A percentile compares a stretch with the other conserved stretches of the same genome.
These are phyloP conservation scores for Dugesia japonica DNA, from an alignment of 2,888 invertebrate species.

Conservation along the genomic window DNA sequence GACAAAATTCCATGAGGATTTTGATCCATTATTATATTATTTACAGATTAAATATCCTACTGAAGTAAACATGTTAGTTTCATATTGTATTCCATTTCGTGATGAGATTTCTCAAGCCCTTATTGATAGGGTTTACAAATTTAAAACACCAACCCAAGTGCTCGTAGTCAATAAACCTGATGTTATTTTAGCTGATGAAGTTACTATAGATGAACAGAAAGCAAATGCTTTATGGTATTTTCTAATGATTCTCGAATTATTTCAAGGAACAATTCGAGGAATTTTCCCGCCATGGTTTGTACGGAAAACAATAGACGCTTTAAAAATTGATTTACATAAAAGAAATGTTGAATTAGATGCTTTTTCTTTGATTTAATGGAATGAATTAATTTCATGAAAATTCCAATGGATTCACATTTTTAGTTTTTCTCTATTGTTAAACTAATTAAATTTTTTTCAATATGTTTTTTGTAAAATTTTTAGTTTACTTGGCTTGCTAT, in stretches of 20 bases:
- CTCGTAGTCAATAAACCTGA: not conserved
- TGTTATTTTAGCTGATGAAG: not conserved
- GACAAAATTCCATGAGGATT: not conserved
- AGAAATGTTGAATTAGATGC: not conserved
- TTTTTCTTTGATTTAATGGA: too few relatives aligned
- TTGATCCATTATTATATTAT: not conserved
- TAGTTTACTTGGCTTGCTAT: too few relatives aligned
- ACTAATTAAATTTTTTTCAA: too few relatives aligned
- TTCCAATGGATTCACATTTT: too few relatives aligned
- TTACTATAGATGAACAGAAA: not conserved
- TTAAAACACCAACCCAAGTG: not conserved
- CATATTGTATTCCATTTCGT: not conserved
- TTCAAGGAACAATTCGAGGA: not conserved
- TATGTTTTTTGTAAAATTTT: too few relatives aligned
- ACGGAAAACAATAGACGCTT: not conserved
- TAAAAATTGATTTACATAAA: not conserved
- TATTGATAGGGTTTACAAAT: not conserved
- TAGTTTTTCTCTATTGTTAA: too few relatives aligned
- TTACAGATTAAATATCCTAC: not conserved
- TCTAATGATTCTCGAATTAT: not conserved
- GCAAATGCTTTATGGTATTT: not conserved
- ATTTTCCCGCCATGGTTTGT: not conserved
- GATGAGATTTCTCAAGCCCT: not conserved
- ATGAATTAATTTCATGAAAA: too few relatives aligned
- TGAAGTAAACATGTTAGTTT: not conserved